Base-by-base conservation (phyloP, 2,797 vertebrate species). In the Anableps anableps region DNA sequence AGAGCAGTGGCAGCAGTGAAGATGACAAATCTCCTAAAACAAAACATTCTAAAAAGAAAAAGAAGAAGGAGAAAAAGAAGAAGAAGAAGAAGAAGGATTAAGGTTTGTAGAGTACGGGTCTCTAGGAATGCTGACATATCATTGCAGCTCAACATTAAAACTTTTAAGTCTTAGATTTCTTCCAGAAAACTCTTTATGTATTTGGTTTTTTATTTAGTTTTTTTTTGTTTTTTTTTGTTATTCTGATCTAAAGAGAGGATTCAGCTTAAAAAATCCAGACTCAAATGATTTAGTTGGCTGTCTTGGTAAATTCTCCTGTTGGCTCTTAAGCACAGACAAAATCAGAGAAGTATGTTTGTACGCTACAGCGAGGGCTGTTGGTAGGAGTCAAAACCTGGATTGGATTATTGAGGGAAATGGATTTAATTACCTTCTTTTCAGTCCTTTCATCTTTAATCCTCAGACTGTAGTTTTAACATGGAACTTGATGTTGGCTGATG, bases 11-110 rank as follows among this genome's bases (percentile, higher is more conserved):
- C 9, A 73, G 79, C 36, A 90, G 85, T 50, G 84, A 88, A 0
- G 16, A 72, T 1, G 86, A 80, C 43, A 88, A 84, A 76, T 64
- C 79, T 0, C 8, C 13, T 0, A 94, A 94, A 86, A 55, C 6
- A 7, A 95, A 93, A 76, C 89, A 87, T 10, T 71, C 80, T 0
- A 91, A 94, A n/a, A 91, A 94, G 78, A 93, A 94, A 31, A 91
- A 93, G 72, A 87, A 92, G 48, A 78, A 91, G 70, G 77, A 94
- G 9, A 81, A 94, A 9, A 77, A 93, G 26, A 92, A 93, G 23
- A 92, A 93, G 45, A 87, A 91, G 19, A 77, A 88, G 64, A 83
- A 89, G 47, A 92, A 91, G 73, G 45, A 78, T 16, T 90, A 74
- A 83, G 19, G 34, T 31, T 60, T 60, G 7, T 53, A 1, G 31